Base-by-base conservation (phyloP, 2,888 invertebrate genomes). In the Megalurothrips usitatus region DNA sequence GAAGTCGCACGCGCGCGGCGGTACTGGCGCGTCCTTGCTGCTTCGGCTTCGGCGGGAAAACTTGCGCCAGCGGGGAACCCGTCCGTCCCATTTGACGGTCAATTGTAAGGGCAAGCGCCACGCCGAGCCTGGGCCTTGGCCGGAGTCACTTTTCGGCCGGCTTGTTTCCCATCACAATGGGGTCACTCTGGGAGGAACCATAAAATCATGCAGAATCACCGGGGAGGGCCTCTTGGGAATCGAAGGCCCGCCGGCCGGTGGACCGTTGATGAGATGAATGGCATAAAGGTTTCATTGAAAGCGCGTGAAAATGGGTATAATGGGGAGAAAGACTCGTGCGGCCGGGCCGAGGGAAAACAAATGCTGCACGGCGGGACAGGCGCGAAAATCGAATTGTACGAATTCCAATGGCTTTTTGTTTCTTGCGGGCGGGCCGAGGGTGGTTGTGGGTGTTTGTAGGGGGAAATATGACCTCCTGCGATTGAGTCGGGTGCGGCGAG, bases 261-360 rank as follows among this genome's bases (percentile, higher is more conserved):
- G 34, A 43, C 34, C 34, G 34, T 6, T 43, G 34, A 43, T 75
- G 58, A n/a, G 17, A 12, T 75, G 68, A 75, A 75, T 75, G 68
- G 68, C n/a, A 26, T 26, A 75, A 75, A 75, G 68, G 68, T 75
- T 75, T 75, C 68, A 75, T 75, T 75, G 68, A 75, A 68, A 26
- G 12, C 26, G 68, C 68, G 68, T 75, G 68, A 75, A 75, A 75
- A 75, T 75, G 68, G 68, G 68, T 26, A 75, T 75, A 75, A 75
- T 75, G 23, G 68, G 68, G 68, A 23, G 68, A 75, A 23, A 26
- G 68, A 26, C 68, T 75, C 68, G 68, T 75, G 68, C 26, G 68
- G 68, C 68, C 4, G 68, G 68, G 68, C 68, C 23, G 1, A 75
- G 68, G 68, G 68, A 75, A 75, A 75, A 75, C 68, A 75, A 75